Percentiles rank a stretch among this genome's conserved stretches.
phyloP scores from a whole-genome alignment of 1,140 invertebrate species.

The Copidosoma floridanum region DNA sequence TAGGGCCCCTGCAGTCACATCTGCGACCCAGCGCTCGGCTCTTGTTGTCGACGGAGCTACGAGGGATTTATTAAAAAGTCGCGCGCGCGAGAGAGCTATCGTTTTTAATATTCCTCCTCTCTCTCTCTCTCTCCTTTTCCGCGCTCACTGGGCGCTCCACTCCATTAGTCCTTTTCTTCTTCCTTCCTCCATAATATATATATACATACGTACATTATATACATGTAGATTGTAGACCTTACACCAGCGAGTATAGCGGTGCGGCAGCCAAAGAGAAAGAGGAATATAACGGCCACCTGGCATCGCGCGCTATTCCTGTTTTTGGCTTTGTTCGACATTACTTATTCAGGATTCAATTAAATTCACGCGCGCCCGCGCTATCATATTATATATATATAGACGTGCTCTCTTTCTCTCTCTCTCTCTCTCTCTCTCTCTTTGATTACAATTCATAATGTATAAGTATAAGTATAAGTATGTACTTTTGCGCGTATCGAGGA shows the following conservation, averaged over 20 bases:
- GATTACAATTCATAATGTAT: too few species aligned
- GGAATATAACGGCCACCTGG: constrained; percentile 24
- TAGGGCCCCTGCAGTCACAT: constrained; percentile 56
- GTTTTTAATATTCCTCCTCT: constrained; percentile 19
- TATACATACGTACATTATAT: too few species aligned
- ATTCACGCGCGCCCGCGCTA: neutral
- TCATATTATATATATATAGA: too few species aligned
- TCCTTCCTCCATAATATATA: too few species aligned
- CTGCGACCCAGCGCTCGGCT: constrained; percentile 43
- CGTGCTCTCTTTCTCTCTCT: too few species aligned
- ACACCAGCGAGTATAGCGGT: too few species aligned
- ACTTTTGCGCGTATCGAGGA: too few species aligned
- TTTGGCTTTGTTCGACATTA: constrained; percentile 24
- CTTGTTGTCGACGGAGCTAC: neutral
- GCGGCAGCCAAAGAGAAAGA: too few species aligned
- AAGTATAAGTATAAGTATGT: too few species aligned
- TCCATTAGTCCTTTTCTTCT: constrained; percentile 27
- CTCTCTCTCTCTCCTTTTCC: too few species aligned
- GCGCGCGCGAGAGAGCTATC: constrained; percentile 10
- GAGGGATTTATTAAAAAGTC: constrained; percentile 26
- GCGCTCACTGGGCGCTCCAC: neutral
- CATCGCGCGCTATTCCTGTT: constrained; percentile 15
- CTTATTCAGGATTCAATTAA: constrained; percentile 24
- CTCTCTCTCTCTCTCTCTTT: too few species aligned
- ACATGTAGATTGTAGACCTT: too few species aligned